A percentile compares a stretch with the other conserved stretches of the same genome.
These are phyloP conservation scores for Ctena decussata DNA, from an alignment of 2,888 invertebrate genomes.

Conservation along the genomic window DNA sequence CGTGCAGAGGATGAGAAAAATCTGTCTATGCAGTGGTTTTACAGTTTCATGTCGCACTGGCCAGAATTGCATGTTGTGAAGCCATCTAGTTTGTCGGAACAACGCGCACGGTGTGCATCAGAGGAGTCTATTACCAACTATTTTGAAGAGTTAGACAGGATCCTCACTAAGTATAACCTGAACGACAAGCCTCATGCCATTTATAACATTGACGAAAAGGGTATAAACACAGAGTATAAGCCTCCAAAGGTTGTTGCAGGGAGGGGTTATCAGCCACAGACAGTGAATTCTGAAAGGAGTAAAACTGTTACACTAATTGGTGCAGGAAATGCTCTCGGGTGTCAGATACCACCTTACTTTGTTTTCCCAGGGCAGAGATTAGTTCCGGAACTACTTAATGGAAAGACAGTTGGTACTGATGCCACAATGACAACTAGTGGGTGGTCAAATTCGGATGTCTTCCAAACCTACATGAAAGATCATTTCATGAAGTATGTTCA, in stretches of 20 bases:
- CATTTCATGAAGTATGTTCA: conserved; percentile 35
- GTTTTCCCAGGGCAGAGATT: conserved; percentile 35
- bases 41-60: conserved; percentile 9
- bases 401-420: conserved; percentile 11
- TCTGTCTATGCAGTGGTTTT: no score
- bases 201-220: conserved; percentile 52
- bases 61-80: conserved; percentile 27
- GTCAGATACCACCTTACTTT: conserved; percentile 41
- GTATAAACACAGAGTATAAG: conserved; percentile 27
- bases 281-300: background rate
- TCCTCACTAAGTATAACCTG: conserved; percentile 30
- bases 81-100: background rate
- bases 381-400: conserved; percentile 22
- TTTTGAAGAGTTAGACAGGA: conserved; percentile 7
- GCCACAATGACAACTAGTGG: conserved; percentile 17
- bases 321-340: conserved; percentile 24
- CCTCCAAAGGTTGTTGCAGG: conserved; percentile 30
- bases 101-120: conserved; percentile 1
- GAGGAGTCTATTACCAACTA: conserved; percentile 12
- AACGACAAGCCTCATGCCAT: conserved; percentile 31
- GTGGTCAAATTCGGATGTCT: conserved; percentile 40
- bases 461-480: conserved; percentile 11
- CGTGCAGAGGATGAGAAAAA: background rate
- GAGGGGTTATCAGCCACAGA: background rate
- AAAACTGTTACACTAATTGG: conserved; percentile 39